phyloP scores from a whole-genome alignment of 2,888 invertebrate species.

The Lissonota sp. region DNA sequence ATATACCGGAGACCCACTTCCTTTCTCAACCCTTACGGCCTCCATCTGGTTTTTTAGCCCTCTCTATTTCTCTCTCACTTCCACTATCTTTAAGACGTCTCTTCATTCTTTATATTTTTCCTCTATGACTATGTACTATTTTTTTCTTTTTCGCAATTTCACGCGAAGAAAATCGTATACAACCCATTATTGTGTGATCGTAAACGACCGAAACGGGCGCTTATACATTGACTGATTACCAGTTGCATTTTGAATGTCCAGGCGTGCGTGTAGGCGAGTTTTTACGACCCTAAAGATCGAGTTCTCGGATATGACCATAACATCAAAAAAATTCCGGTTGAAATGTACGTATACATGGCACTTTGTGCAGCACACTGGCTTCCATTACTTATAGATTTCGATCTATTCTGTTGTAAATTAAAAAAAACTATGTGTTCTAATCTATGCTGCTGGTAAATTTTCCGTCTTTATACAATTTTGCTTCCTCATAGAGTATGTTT shows the following conservation, averaged over 20 bases:
- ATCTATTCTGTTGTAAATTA: no score
- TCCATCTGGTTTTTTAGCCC: not conserved
- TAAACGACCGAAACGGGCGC: slow-evolving; percentile 10
- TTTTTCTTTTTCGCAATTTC: not conserved
- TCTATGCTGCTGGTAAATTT: no score
- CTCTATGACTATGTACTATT: not conserved
- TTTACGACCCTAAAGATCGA: slow-evolving; percentile 21
- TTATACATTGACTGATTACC: slow-evolving; percentile 41
- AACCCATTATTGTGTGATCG: slow-evolving; percentile 21
- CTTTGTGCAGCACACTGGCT: no score
- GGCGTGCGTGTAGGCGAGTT: not conserved
- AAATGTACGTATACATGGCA: no score
- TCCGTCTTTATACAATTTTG: no score
- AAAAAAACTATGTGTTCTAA: no score
- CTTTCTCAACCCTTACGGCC: slow-evolving; percentile 15
- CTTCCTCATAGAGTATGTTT: no score
- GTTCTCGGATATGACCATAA: no score
- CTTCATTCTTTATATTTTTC: not conserved
- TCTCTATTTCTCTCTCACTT: not conserved
- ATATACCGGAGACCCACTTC: slow-evolving; percentile 3
- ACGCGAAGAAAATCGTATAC: slow-evolving; percentile 4
- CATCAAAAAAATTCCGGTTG: no score
- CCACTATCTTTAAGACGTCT: not conserved
- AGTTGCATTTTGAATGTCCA: not conserved
- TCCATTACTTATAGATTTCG: no score